Evolutionary conservation across 2,113 vertebrate genomes (phyloP).

Genomic region (Pluvialis apricaria): DNA sequence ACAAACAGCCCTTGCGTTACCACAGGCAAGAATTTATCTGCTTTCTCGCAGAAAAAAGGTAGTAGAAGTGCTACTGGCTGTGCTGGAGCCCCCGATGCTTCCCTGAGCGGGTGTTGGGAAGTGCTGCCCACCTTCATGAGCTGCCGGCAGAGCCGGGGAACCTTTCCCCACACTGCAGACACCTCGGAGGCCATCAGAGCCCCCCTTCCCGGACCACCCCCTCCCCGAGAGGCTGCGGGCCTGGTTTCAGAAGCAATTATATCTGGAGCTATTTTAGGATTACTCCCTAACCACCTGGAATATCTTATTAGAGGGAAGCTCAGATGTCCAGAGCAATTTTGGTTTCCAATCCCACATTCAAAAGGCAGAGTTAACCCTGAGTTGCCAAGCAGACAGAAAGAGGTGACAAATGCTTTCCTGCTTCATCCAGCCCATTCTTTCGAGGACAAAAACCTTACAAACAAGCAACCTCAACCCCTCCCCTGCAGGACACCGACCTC

Average conservation of each 20-base stretch:
- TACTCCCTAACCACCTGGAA: slow-evolving; percentile 76
- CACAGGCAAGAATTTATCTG: not conserved
- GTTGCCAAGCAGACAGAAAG: not conserved
- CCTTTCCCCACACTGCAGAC: not conserved
- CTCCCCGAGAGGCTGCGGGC: slow-evolving; percentile 10
- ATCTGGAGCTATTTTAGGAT: slow-evolving; percentile 75
- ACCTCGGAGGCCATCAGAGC: not conserved
- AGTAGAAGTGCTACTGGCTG: not conserved
- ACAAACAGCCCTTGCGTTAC: not conserved
- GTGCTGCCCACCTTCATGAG: not conserved
- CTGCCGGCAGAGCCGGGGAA: not conserved
- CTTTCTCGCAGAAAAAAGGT: not conserved
- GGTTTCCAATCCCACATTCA: slow-evolving; percentile 42
- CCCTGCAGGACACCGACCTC: not conserved
- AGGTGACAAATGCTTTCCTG: not conserved
- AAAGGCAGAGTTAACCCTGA: slow-evolving; percentile 63
- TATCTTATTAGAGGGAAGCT: slow-evolving; percentile 76
- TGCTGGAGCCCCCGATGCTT: not conserved
- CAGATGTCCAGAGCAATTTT: slow-evolving; percentile 76
- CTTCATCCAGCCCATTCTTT: not conserved
- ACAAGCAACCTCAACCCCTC: not conserved
- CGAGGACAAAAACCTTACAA: not conserved
- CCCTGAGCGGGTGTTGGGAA: not conserved
- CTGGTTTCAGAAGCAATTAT: slow-evolving; percentile 71
- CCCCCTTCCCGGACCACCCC: not conserved